Evolutionary conservation across 2,113 vertebrate species (phyloP).

Genomic region (Xyrauchen texanus): DNA sequence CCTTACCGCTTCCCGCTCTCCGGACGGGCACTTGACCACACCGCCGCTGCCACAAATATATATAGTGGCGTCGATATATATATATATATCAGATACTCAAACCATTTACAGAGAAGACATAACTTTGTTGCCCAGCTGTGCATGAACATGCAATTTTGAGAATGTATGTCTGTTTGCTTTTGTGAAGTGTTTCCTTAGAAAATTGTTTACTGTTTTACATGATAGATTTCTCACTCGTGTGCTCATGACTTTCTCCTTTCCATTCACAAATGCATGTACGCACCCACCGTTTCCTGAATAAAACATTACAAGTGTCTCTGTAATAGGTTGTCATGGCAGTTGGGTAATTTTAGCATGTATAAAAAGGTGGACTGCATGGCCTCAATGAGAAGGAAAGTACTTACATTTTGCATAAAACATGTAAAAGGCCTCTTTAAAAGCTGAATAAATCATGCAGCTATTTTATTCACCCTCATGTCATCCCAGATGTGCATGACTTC

Average conservation of each 20-base stretch:
- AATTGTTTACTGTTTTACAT: slow-evolving; percentile 9
- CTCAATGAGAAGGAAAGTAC: slow-evolving; percentile 1
- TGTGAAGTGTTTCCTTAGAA: slow-evolving; percentile 15
- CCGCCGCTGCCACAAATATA: too few species aligned
- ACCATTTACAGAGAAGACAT: neutral
- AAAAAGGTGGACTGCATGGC: neutral
- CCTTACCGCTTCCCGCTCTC: too few species aligned
- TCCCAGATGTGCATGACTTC: too few species aligned
- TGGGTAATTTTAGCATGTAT: slow-evolving; percentile 11
- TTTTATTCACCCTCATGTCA: neutral
- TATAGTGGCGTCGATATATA: too few species aligned
- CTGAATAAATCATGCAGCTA: slow-evolving; percentile 15
- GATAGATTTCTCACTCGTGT: neutral
- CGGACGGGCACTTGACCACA: too few species aligned
- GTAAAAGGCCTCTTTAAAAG: neutral
- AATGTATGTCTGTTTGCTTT: neutral
- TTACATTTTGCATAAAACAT: slow-evolving; percentile 19
- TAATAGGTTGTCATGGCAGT: slow-evolving; percentile 32
- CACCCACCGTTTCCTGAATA: neutral
- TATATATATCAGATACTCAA: too few species aligned
- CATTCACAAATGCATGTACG: neutral
- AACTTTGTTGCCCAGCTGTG: neutral
- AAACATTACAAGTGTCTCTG: neutral
- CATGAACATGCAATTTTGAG: neutral
- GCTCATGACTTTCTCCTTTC: neutral